Conservation (phyloP, 2,113 vertebrate species). For the Panthera leo region DNA sequence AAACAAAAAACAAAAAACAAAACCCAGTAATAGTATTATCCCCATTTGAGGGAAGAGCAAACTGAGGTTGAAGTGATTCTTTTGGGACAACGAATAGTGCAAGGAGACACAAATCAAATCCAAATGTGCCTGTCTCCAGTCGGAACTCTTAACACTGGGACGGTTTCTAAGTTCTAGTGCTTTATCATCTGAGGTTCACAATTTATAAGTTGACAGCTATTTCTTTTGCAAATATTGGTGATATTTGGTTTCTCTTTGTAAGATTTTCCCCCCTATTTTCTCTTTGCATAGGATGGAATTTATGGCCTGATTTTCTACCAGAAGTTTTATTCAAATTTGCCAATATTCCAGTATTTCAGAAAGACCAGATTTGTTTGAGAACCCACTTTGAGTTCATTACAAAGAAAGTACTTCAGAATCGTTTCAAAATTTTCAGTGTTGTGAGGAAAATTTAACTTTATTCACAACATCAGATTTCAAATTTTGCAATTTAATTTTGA, state of each 20-base stretch:
- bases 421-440: background rate
- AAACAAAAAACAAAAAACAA: background rate
- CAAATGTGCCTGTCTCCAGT: background rate
- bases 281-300: background rate
- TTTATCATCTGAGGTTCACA: background rate
- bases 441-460: background rate
- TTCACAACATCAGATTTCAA: background rate
- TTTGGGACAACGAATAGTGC: background rate
- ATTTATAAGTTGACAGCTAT: background rate
- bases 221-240: background rate
- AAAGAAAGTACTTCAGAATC: background rate
- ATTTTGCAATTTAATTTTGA: background rate
- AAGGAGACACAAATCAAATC: background rate
- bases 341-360: background rate
- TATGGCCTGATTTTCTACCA: background rate
- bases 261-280: background rate
- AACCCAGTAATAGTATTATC: background rate
- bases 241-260: background rate
- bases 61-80: background rate
- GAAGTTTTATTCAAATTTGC: background rate
- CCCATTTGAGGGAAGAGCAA: background rate
- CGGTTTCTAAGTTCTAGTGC: background rate
- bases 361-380: background rate
- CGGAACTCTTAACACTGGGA: background rate
- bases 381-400: background rate